Evolutionary conservation across 2,113 vertebrate species (phyloP), one percentile per base, ranked within the genome.

Genomic region (Todiramphus saurophagus): DNA sequence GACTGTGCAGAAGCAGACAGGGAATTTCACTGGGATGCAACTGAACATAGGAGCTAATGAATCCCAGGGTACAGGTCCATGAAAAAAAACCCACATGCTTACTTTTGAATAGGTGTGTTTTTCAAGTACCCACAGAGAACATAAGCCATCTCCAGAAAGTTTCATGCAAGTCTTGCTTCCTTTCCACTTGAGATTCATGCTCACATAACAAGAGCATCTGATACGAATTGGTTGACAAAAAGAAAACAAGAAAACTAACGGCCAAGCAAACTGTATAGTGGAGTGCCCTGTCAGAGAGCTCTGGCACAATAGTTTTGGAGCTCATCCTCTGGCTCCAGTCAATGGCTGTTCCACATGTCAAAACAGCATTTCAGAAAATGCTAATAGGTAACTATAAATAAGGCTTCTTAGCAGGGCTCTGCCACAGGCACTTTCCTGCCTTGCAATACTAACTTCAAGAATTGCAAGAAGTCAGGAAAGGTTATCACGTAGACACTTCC

Each of bases 51-150:
- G 21, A 74, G 25, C 3, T 14, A 30, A 23, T 44, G 15, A 62
- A 86, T 59, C 46, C 33, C 33, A 24, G 43, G 16, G 27, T 31
- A 84, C 19, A 56, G 10, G 33, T 62, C 30, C 43, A 8, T 13
- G 13, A 31, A 66, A 73, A 73, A 7, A 10, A 55, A 12, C 21
- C 8, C 2, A 0, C 50, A 23, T 0, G 3, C n/a, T 87, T 2
- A 2, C 41, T 83, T 85, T 59, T 59, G 51, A 92, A 69, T 4
- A 18, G 30, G 9, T 39, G 2, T 28, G 13, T 64, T 87, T 83
- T 56, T 64, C 24, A 64, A 58, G 25, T 19, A 75, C 12, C 27
- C 44, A 28, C 33, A 78, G 64, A 53, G 11, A 74, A 16, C n/a
- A 81, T 13, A 64, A 76, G 33, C 30, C 10, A 39, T 51, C 21